These are phyloP conservation scores for Ostrea denselamellosa DNA, from an alignment of 1,140 invertebrate genomes.

Conservation along the genomic window DNA sequence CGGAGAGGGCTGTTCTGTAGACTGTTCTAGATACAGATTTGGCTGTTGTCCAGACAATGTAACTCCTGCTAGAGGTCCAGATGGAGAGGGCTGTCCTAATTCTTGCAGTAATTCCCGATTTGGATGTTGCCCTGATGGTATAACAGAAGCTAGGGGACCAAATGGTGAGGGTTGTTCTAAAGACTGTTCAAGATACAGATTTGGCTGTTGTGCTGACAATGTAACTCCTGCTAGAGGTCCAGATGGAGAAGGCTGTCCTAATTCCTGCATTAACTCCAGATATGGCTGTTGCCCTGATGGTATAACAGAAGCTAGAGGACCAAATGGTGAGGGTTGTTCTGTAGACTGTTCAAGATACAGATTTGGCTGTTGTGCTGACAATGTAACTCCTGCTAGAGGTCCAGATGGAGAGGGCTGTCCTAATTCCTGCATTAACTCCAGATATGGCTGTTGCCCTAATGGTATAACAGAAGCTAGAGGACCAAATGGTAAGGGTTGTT, in stretches of 20 bases:
- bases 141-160: slow-evolving; percentile 55
- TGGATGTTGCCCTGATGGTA: slow-evolving; percentile 42
- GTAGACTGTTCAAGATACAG: slow-evolving; percentile 38
- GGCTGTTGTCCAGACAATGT: slow-evolving; percentile 54
- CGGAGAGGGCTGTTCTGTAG: slow-evolving; percentile 63
- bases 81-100: slow-evolving; percentile 36
- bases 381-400: slow-evolving; percentile 68
- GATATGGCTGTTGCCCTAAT: slow-evolving; percentile 42
- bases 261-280: neutral
- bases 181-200: neutral
- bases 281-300: neutral
- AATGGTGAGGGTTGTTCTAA: neutral
- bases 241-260: neutral
- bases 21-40: slow-evolving; percentile 50
- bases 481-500: slow-evolving; percentile 61
- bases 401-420: slow-evolving; percentile 58
- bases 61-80: slow-evolving; percentile 38
- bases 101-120: neutral
- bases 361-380: slow-evolving; percentile 52
- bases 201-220: neutral
- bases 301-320: neutral
- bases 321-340: slow-evolving; percentile 50
- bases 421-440: slow-evolving; percentile 59
- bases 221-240: neutral
- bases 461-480: slow-evolving; percentile 67